Evolutionary conservation across 35 echinoderm and acorn worm species (phyloP), one percentile per base, ranked within the genome.

Genomic region (Strongylocentrotus purpuratus): DNA sequence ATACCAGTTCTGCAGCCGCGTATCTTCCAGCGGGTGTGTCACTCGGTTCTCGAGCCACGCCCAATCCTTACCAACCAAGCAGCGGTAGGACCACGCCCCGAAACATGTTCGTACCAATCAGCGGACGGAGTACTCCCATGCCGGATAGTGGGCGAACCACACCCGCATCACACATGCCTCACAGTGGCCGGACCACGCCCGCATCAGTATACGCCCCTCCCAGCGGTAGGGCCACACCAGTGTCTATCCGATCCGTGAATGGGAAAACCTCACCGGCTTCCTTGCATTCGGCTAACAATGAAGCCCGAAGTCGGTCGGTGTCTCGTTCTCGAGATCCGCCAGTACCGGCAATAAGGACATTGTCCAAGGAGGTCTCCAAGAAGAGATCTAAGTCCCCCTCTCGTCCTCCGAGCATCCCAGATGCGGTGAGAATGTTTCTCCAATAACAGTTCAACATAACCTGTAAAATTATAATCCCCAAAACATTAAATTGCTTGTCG

Each of bases 11-110:
- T 2, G 45, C 33, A 45, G 33, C 45, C 8, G 32, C 87, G 33
- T 89, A 89, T 28, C 87, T 89, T 25, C 87, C 87, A 15, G 11
- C 87, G 87, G 87, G 87, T 31, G 87, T 89, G 33, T 89, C 87
- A 22, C 87, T 89, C 11, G 14, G 33, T 33, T 33, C 33, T 89
- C 87, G 87, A 45, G 12, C 87, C 87, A 89, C 87, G 33, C 87
- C 87, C 45, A 46, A 45, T 46, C 87, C 32, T 12, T 46, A 46
- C 87, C 45, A 89, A 45, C 32, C 45, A 13, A 89, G 20, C 32
- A 89, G 33, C 20, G 32, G 33, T 9, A 89, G 87, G 45, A 46
- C 87, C 33, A 89, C 87, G 87, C 87, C 87, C 32, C 20, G 65
- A 8, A 78, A 78, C 28, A 78, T 78, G 65, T 78, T 78, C 65